phyloP scores from a whole-genome alignment of 2,888 invertebrate species.

The Perizoma flavofasciatum region DNA sequence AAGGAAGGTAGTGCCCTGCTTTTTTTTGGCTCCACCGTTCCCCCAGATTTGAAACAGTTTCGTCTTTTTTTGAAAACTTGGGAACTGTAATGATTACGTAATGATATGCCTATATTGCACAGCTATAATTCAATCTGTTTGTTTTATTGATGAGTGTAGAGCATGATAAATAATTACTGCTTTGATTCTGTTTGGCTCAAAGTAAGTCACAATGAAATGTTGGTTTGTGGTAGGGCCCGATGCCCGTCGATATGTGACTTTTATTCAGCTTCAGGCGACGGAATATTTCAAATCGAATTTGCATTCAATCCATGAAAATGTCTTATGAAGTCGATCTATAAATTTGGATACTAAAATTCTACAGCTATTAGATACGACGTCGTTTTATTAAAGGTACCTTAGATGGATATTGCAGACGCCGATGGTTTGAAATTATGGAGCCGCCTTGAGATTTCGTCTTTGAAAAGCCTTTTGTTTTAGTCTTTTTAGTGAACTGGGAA shows the following conservation, averaged over 20 bases:
- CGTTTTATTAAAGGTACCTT: constrained; percentile 37
- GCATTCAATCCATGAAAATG: constrained; percentile 48
- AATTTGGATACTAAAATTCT: constrained; percentile 36
- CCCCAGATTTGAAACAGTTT: no score
- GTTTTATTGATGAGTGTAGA: no score
- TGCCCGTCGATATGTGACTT: constrained; percentile 56
- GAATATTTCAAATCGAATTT: constrained; percentile 59
- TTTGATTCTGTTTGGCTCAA: no score
- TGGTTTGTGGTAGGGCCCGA: constrained; percentile 26
- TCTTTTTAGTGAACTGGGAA: constrained; percentile 34
- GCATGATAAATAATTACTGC: no score
- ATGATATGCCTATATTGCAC: no score
- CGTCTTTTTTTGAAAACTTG: no score
- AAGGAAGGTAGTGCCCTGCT: no score
- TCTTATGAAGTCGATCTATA: constrained; percentile 40
- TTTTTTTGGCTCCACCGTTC: no score
- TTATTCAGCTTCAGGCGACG: constrained; percentile 51
- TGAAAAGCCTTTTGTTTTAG: constrained; percentile 28
- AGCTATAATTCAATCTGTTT: no score
- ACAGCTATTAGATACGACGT: constrained; percentile 36
- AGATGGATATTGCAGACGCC: constrained; percentile 29
- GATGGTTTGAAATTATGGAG: constrained; percentile 31
- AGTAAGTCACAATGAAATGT: background rate
- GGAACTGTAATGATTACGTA: no score
- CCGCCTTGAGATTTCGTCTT: constrained; percentile 27